phyloP scores from a whole-genome alignment of 1,140 invertebrate genomes.

The Heliconius eleuchia region DNA sequence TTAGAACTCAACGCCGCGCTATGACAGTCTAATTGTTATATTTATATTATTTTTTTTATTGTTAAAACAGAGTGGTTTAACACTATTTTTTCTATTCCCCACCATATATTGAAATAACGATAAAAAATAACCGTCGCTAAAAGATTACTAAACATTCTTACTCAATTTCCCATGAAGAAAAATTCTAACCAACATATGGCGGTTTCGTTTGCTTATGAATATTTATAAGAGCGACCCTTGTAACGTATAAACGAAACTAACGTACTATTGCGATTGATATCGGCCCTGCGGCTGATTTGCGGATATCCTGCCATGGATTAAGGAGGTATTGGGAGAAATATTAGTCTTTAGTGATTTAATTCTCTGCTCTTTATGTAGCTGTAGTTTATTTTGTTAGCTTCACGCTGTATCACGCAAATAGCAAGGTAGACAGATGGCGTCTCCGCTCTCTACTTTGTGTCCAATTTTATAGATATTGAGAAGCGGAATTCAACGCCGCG shows the following conservation, averaged over 20 bases:
- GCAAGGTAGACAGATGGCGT: background rate
- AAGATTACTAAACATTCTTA: constrained; percentile 7
- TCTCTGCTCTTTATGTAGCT: background rate
- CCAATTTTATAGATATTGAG: background rate
- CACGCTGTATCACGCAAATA: too few species aligned
- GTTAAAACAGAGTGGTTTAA: too few species aligned
- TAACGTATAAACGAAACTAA: constrained; percentile 17
- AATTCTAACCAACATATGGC: constrained; percentile 39
- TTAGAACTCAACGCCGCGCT: too few species aligned
- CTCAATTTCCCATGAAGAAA: constrained; percentile 38
- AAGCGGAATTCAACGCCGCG: background rate
- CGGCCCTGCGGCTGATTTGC: constrained; percentile 6
- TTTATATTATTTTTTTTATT: too few species aligned
- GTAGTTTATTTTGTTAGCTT: too few species aligned
- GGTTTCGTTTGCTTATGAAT: constrained; percentile 42
- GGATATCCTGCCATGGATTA: background rate
- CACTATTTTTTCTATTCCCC: too few species aligned
- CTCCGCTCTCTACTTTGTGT: background rate
- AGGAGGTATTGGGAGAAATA: background rate
- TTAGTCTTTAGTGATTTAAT: background rate
- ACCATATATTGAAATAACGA: background rate
- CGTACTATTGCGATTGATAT: constrained; percentile 24
- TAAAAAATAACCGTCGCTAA: constrained; percentile 6
- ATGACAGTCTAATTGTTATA: too few species aligned
- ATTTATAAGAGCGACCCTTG: constrained; percentile 38